Base-by-base conservation (phyloP, 53 echinoderm and acorn worm species). In the Holothuria scabra region DNA sequence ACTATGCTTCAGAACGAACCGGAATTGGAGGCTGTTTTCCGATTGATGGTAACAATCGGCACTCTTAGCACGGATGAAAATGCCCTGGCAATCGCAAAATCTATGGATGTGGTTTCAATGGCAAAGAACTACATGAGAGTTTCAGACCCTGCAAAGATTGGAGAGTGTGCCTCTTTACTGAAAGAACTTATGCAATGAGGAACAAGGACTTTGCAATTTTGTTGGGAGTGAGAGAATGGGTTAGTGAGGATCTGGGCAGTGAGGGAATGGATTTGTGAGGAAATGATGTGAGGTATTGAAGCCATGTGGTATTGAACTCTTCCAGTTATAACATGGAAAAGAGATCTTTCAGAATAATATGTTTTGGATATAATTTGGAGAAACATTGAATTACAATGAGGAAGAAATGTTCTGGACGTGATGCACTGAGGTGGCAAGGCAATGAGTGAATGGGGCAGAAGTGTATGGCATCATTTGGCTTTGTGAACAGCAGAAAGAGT, bases 31-130 rank as follows among this genome's bases (percentile, higher is more conserved):
- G 97, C 92, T 12, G 76, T 83, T 46, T 97, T 97, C 46, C 71
- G 97, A 46, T 85, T 93, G 32, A 66, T 97, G 44, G 97, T 97
- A n/a, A 67, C 90, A n/a, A 52, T 97, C 16, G 97, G 97, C 62
- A 94, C 93, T 13, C 82, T 97, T 13, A 63, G 84, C 20, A 62
- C 70, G 0, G 97, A 97, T 57, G 94, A 97, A 56, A 92, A 97
- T 60, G 74, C 94, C 20, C 67, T 85, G 33, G 93, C 94, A 0
- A 90, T 97, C 13, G 94, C 81, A 8, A 85, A 57, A 20, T 94
- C 97, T 12, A 35, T 97, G 56, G 94, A 97, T 20, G 65, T 91
- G 25, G 46, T 80, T 13, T 82, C 76, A 29, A 28, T 61, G 28
- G 75, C 92, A 16, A 90, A 56, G 34, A 80, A 82, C 82, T 86